Conservation (phyloP, 2,797 vertebrate genomes). For the Smutsia temminckii region DNA sequence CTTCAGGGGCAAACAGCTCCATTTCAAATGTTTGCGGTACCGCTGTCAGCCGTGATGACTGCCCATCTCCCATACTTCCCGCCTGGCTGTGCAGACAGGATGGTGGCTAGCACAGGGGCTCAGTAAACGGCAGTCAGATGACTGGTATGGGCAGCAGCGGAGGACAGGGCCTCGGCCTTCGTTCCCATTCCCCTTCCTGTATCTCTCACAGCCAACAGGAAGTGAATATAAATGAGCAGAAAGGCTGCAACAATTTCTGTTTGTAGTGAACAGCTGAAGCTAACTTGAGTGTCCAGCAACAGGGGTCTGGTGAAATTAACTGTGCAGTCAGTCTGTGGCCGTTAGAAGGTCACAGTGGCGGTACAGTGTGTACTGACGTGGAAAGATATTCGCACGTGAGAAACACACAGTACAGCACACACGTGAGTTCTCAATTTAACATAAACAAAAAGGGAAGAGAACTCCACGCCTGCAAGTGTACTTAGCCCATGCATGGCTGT, state of each 20-base stretch:
- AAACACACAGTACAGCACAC: rapidly evolving
- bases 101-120: background rate
- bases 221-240: background rate
- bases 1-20: background rate
- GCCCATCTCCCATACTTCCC: background rate
- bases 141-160: background rate
- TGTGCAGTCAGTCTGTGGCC: too few species aligned
- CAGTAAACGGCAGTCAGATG: background rate
- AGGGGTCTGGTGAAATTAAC: background rate
- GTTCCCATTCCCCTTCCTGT: background rate
- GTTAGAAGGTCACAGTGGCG: rapidly evolving
- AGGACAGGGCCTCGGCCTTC: background rate
- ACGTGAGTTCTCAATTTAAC: background rate
- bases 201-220: background rate
- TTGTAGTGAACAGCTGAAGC: background rate
- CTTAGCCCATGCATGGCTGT: rapidly evolving
- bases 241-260: background rate
- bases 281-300: background rate
- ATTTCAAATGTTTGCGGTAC: background rate
- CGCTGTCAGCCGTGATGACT: too few species aligned
- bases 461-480: too few species aligned
- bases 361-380: rapidly evolving
- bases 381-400: background rate
- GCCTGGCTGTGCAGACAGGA: background rate
- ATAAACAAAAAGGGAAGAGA: background rate